Evolutionary conservation across 2,797 vertebrate species (phyloP), one percentile per base, ranked within the genome.

Genomic region (Arctocebus calabarensis): DNA sequence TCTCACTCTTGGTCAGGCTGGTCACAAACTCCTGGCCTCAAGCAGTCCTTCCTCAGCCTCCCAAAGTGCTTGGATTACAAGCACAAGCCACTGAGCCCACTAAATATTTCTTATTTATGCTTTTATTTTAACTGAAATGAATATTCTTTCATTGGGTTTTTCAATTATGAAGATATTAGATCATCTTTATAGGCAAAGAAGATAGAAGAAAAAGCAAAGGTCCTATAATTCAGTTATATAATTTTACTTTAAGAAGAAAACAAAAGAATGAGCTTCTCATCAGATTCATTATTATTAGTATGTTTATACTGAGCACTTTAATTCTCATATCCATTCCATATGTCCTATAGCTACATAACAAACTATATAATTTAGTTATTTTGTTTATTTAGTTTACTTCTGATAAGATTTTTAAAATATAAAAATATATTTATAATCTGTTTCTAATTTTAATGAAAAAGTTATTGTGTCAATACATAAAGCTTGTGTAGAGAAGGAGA

Each of bases 361-460:
- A 62, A 62, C 29, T 73, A 13, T 5, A 32, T 20, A 25, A 43
- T n/a, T 59, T 64, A n/a, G 11, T 79, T 92, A 79, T 74, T 71
- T 71, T 40, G 70, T 85, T 78, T 64, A 8, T n/a, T 68, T 55
- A 34, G 5, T 84, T 90, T 20, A 48, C 87, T 96, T 85, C 32
- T 82, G 37, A 81, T 62, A 45, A 20, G 27, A 86, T 90, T 90
- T 87, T 90, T 34, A 95, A 94, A 90, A 73, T 57, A 94, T 40
- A 43, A 85, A 73, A 82, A 29, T 81, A 77, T 82, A 90, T 95
- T 64, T 81, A 27, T 87, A 77, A 77, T 34, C 12, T 29, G 12
- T 45, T 17, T 89, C 25, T 91, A 14, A 89, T 94, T 93, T 91
- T 95, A 82, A 85, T 88, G 48, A 83, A 68, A 88, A 66, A 66